These are phyloP conservation scores for Megalopta genalis DNA, from an alignment of 1,140 invertebrate genomes.

Conservation along the genomic window DNA sequence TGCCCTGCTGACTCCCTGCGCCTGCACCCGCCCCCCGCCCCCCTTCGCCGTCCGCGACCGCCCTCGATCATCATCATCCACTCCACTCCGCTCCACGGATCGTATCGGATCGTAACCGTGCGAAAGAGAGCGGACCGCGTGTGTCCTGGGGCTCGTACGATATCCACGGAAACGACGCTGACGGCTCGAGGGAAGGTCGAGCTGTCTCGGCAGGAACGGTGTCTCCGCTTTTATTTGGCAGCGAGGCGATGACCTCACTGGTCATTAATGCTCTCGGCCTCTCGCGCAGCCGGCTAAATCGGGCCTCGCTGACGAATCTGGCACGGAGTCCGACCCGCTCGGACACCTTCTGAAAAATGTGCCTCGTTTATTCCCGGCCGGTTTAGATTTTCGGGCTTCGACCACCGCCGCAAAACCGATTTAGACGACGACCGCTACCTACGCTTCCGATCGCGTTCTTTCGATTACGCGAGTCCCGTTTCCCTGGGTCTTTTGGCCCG, in stretches of 20 bases:
- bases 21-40: background rate
- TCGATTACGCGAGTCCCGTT: too few species aligned
- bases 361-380: background rate
- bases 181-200: background rate
- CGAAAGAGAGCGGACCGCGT: too few species aligned
- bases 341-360: constrained; percentile 42
- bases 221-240: constrained; percentile 49
- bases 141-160: constrained; percentile 1
- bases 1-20: background rate
- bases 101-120: too few species aligned
- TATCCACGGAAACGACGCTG: constrained; percentile 12
- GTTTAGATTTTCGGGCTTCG: constrained; percentile 2
- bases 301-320: constrained; percentile 51
- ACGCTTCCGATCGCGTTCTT: background rate
- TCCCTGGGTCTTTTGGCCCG: too few species aligned
- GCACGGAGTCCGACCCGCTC: constrained; percentile 33
- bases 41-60: too few species aligned
- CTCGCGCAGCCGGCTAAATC: constrained; percentile 28
- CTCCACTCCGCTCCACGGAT: background rate
- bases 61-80: background rate
- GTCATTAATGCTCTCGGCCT: constrained; percentile 42
- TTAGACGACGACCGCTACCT: background rate
- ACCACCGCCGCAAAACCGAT: background rate
- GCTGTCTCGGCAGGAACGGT: constrained; percentile 5
- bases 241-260: constrained; percentile 51